Percentiles rank a stretch among this genome's conserved stretches.
These are phyloP conservation scores for Adineta ricciae DNA, from an alignment of 2,888 invertebrate species.

Conservation along the genomic window DNA sequence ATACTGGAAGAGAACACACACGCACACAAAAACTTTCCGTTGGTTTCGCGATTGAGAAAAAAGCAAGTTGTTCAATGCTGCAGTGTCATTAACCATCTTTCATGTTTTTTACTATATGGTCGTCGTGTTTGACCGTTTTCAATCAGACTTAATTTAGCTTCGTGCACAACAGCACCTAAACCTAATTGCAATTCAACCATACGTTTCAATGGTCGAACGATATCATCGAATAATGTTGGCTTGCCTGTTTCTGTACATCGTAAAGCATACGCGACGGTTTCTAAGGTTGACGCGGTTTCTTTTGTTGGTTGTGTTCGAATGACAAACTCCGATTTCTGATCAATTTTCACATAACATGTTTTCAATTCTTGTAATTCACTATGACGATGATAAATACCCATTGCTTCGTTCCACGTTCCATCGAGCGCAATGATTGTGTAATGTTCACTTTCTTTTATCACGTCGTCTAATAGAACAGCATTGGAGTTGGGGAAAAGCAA, in stretches of 20 bases:
- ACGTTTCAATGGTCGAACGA: constrained; percentile 12
- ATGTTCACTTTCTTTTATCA: constrained; percentile 13
- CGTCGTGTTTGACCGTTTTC: not conserved
- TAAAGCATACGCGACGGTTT: constrained; percentile 21
- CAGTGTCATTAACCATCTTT: not conserved
- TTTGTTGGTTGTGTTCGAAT: constrained; percentile 33
- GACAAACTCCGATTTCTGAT: constrained; percentile 26
- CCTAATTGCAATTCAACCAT: constrained; percentile 6
- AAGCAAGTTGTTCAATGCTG: not conserved
- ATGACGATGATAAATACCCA: constrained; percentile 30
- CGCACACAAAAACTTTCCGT: no score
- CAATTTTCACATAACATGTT: constrained; percentile 22
- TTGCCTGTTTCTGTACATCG: not conserved
- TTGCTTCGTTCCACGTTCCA: constrained; percentile 34
- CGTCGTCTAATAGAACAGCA: constrained; percentile 23
- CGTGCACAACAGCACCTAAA: not conserved
- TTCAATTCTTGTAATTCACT: constrained; percentile 22
- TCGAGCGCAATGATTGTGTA: constrained; percentile 30
- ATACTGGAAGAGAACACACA: no score
- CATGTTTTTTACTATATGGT: not conserved
- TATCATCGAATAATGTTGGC: not conserved
- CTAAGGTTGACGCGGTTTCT: constrained; percentile 31
- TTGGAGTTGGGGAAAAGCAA: constrained; percentile 27
- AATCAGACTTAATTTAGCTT: not conserved
- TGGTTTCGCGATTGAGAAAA: no score